Conservation (phyloP, 1,140 invertebrate genomes). For the Pseudobourletiella spinata region DNA sequence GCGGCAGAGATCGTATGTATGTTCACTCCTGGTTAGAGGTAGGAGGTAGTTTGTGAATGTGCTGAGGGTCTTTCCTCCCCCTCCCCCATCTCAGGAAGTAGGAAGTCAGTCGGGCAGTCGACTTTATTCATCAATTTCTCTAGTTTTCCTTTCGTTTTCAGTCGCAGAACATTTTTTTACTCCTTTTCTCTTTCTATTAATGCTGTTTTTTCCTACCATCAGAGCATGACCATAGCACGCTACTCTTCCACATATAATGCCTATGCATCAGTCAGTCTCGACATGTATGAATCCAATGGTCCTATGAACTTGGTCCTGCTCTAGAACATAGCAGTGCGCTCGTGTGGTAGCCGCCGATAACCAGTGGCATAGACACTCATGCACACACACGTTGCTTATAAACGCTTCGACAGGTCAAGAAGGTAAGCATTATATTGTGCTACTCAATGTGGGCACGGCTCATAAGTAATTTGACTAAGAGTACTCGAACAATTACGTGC, state of each 20-base stretch:
- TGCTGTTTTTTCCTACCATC: background rate
- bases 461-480: no score
- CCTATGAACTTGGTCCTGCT: background rate
- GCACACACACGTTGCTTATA: no score
- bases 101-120: constrained; percentile 11
- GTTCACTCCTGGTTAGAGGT: no score
- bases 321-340: background rate
- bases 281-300: background rate
- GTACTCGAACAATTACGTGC: no score
- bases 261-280: no score
- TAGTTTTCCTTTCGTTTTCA: background rate
- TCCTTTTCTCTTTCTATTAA: background rate
- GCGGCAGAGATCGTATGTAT: background rate
- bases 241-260: background rate
- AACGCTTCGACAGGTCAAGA: no score
- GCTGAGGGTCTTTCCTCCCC: no score
- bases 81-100: constrained; percentile 12
- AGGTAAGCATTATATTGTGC: no score
- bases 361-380: no score
- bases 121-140: constrained; percentile 11
- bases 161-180: background rate
- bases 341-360: no score
- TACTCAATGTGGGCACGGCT: no score
- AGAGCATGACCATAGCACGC: constrained; percentile 9
- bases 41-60: background rate